Evolutionary conservation across 2,113 vertebrate genomes (phyloP).

Genomic region (Rhegmatorhina hoffmannsi): DNA sequence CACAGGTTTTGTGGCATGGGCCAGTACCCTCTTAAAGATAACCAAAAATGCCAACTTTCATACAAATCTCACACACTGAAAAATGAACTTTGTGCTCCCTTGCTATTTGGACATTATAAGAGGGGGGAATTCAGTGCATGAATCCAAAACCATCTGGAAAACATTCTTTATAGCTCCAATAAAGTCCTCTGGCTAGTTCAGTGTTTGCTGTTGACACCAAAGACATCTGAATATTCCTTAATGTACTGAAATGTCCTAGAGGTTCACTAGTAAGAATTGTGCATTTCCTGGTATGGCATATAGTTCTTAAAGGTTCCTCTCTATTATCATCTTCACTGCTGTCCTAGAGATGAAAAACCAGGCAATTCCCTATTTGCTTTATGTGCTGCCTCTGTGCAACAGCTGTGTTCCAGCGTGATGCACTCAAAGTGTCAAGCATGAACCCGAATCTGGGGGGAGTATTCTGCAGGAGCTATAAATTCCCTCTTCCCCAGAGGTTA

Average conservation of each 20-base stretch:
- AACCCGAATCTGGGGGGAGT: background rate
- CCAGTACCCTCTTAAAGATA: background rate
- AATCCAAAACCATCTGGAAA: conserved; percentile 28
- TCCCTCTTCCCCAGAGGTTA: background rate
- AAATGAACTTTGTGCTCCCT: background rate
- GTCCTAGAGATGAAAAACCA: background rate
- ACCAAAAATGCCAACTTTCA: background rate
- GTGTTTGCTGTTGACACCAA: conserved; percentile 23
- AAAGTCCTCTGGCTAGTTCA: background rate
- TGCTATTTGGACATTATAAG: background rate
- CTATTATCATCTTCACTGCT: background rate
- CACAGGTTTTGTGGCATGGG: background rate
- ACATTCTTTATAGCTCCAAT: background rate
- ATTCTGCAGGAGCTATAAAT: conserved; percentile 16
- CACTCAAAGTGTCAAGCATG: background rate
- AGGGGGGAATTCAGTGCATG: background rate
- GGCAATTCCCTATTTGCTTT: conserved; percentile 28
- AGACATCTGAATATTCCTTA: conserved; percentile 32
- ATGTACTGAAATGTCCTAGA: background rate
- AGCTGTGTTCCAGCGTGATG: background rate
- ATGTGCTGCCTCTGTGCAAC: background rate
- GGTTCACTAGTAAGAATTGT: background rate
- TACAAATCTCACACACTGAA: background rate
- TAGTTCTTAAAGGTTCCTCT: conserved; percentile 1
- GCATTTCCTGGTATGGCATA: background rate